Conservation (phyloP, 1,140 invertebrate species). For the Eurosta solidaginis region DNA sequence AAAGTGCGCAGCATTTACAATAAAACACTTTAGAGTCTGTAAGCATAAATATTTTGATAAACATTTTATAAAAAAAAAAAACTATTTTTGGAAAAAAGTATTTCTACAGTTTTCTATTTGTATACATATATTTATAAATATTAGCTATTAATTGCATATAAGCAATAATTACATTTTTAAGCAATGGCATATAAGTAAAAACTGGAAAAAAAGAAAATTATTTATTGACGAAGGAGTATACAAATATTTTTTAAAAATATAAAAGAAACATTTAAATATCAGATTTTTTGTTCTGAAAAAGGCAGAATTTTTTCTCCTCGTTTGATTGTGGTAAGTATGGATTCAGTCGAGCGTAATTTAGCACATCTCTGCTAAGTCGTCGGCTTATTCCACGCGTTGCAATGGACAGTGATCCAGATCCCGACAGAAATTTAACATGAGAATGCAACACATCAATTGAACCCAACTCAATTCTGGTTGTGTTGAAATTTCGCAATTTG, state of each 20-base stretch:
- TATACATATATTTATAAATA: neutral
- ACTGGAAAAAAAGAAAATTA: neutral
- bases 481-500: too few relatives aligned
- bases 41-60: neutral
- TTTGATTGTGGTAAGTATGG: neutral
- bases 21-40: neutral
- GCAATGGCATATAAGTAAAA: neutral
- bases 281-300: neutral
- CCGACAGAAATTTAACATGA: too few relatives aligned
- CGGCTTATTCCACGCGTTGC: too few relatives aligned
- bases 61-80: neutral
- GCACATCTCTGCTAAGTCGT: too few relatives aligned
- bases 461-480: too few relatives aligned
- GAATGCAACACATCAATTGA: too few relatives aligned
- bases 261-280: constrained; percentile 8
- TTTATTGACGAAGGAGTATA: constrained; percentile 1
- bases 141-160: constrained; percentile 13
- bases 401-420: too few relatives aligned
- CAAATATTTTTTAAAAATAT: constrained; percentile 19
- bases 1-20: neutral
- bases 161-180: constrained; percentile 5
- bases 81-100: neutral
- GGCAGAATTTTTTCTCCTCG: neutral
- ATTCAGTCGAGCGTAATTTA: too few relatives aligned
- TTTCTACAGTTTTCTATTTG: neutral